Conservation (phyloP, 2,797 vertebrate genomes). For the Poliocrania exsul region DNA sequence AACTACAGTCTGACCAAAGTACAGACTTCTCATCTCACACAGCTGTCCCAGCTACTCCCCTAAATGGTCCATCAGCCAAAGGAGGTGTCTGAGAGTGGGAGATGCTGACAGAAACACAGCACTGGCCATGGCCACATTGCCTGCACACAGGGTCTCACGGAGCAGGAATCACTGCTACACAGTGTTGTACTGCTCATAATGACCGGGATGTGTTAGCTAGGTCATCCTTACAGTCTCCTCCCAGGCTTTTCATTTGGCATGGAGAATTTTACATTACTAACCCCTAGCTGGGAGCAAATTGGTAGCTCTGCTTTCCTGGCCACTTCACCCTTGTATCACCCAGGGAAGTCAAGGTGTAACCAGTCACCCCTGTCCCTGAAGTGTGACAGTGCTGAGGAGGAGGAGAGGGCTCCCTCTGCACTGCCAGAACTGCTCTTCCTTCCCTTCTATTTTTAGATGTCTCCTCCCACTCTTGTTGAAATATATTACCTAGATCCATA, state of each 20-base stretch:
- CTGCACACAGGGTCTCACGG: neutral
- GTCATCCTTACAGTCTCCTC: neutral
- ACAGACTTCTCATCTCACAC: conserved; percentile 10
- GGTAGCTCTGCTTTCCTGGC: neutral
- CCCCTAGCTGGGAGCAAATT: neutral
- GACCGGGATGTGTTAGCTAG: fast-evolving
- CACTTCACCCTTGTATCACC: neutral
- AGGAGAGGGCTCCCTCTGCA: neutral
- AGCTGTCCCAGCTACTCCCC: conserved; percentile 36
- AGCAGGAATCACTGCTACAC: neutral
- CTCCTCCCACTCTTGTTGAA: conserved; percentile 34
- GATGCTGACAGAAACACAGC: conserved; percentile 27
- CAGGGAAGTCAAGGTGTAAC: neutral
- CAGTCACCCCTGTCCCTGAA: fast-evolving
- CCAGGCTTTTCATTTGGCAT: neutral
- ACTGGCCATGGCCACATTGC: neutral
- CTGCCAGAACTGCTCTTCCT: neutral
- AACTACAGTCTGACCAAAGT: conserved; percentile 43
- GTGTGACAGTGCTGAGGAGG: fast-evolving
- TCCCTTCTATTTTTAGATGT: conserved; percentile 15
- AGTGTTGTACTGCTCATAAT: neutral
- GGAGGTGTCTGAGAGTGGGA: conserved; percentile 38
- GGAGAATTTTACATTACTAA: neutral
- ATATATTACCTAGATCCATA: conserved; percentile 36
- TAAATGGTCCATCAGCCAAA: conserved; percentile 48